These are phyloP conservation scores for Megalonaias nervosa DNA, from an alignment of 1,140 invertebrate species.

Conservation along the genomic window DNA sequence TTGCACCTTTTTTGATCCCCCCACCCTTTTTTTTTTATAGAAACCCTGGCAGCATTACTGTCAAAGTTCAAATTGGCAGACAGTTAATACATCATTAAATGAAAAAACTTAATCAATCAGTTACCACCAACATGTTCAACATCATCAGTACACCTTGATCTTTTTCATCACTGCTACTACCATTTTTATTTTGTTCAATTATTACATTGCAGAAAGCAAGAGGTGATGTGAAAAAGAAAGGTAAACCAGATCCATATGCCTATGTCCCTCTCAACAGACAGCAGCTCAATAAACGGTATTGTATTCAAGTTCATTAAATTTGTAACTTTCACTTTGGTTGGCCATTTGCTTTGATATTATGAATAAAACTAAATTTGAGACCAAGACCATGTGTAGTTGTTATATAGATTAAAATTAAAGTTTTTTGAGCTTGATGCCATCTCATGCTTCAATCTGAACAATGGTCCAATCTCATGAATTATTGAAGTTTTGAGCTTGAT, in stretches of 20 bases:
- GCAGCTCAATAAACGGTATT: constrained; percentile 67
- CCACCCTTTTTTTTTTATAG: no score
- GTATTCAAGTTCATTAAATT: background rate
- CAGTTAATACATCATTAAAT: no score
- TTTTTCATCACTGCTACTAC: background rate
- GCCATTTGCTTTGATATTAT: background rate
- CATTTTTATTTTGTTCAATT: background rate
- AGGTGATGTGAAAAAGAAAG: constrained; percentile 90
- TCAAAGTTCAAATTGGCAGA: no score
- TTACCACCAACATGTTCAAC: no score
- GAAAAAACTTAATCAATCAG: no score
- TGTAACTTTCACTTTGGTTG: background rate
- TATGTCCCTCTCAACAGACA: constrained; percentile 83
- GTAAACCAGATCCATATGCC: constrained; percentile 90
- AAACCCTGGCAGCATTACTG: no score
- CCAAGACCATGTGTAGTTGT: background rate
- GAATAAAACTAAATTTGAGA: background rate
- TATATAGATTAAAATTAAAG: background rate
- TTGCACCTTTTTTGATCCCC: no score
- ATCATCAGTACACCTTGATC: no score
- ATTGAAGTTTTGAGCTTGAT: no score
- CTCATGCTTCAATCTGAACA: background rate
- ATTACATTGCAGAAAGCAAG: constrained; percentile 77
- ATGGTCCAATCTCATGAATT: no score
- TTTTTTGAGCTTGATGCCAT: background rate